phyloP scores from a whole-genome alignment of 53 echinoderm and acorn worm genomes.

The Henricia sp. region DNA sequence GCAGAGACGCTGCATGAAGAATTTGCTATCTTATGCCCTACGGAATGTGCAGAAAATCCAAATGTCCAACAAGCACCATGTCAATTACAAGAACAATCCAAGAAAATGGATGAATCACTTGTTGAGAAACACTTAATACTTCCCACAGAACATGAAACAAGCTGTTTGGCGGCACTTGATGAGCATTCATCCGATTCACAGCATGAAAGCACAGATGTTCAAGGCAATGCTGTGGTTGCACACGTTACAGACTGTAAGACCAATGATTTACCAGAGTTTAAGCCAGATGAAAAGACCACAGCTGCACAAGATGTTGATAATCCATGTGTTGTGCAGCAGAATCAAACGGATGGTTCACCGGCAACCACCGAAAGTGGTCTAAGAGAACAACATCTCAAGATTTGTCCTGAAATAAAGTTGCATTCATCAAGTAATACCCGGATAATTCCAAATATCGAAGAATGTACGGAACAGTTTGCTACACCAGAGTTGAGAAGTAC shows the following conservation, averaged over 20 bases:
- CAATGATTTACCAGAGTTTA: neutral
- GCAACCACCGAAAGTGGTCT: neutral
- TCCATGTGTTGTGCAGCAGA: neutral
- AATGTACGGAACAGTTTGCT: neutral
- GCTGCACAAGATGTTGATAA: neutral
- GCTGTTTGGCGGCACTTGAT: neutral
- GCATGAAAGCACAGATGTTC: neutral
- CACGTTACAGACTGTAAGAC: neutral
- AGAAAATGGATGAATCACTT: no score
- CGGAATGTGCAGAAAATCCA: no score
- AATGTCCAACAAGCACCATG: no score
- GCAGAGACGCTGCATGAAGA: no score
- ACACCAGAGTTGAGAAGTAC: neutral
- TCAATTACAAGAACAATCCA: no score
- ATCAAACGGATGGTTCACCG: neutral
- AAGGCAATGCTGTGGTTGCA: neutral
- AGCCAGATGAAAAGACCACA: neutral
- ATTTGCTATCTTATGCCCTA: no score
- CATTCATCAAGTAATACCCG: conserved; percentile 3
- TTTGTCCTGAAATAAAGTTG: neutral
- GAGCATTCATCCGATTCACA: neutral
- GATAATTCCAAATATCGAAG: neutral
- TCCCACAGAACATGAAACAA: neutral
- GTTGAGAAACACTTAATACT: no score
- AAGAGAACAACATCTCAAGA: no score